phyloP scores from a whole-genome alignment of 2,888 invertebrate species.

The Heteromurus nitidus region DNA sequence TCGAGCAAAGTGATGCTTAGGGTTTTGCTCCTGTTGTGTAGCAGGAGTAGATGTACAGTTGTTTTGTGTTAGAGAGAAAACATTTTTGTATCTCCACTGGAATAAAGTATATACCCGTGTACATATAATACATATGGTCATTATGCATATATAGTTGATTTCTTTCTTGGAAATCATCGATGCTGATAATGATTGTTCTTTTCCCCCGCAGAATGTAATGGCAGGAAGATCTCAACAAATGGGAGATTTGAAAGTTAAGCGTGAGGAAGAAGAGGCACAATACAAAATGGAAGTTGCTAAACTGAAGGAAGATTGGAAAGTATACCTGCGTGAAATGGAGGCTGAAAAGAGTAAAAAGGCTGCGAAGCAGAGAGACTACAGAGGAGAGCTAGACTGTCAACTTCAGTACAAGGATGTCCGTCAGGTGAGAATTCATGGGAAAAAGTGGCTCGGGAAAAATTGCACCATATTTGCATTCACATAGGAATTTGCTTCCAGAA shows the following conservation, averaged over 20 bases:
- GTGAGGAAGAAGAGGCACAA: slow-evolving; percentile 70
- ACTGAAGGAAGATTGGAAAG: slow-evolving; percentile 72
- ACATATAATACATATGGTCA: not conserved
- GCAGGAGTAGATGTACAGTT: too few relatives aligned
- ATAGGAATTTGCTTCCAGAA: too few relatives aligned
- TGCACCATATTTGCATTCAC: too few relatives aligned
- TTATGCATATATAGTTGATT: slow-evolving; percentile 1
- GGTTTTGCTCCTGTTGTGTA: too few relatives aligned
- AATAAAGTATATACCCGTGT: not conserved
- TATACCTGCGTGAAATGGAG: slow-evolving; percentile 67
- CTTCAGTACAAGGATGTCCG: slow-evolving; percentile 59
- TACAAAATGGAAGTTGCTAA: slow-evolving; percentile 66
- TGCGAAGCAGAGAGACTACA: slow-evolving; percentile 56
- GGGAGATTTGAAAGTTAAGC: slow-evolving; percentile 65
- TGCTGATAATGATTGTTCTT: slow-evolving; percentile 45
- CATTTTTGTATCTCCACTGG: too few relatives aligned
- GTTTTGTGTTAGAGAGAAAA: too few relatives aligned
- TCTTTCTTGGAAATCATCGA: slow-evolving; percentile 13
- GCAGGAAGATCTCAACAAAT: slow-evolving; percentile 69
- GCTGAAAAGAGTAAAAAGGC: slow-evolving; percentile 59
- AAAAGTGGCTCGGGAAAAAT: not conserved
- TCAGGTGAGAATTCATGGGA: slow-evolving; percentile 58
- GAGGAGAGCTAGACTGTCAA: slow-evolving; percentile 67
- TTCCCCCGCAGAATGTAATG: slow-evolving; percentile 63
- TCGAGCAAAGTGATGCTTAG: slow-evolving; percentile 27